Base-by-base conservation (phyloP, 2,113 vertebrate genomes). In the Xyliphius kryptos region DNA sequence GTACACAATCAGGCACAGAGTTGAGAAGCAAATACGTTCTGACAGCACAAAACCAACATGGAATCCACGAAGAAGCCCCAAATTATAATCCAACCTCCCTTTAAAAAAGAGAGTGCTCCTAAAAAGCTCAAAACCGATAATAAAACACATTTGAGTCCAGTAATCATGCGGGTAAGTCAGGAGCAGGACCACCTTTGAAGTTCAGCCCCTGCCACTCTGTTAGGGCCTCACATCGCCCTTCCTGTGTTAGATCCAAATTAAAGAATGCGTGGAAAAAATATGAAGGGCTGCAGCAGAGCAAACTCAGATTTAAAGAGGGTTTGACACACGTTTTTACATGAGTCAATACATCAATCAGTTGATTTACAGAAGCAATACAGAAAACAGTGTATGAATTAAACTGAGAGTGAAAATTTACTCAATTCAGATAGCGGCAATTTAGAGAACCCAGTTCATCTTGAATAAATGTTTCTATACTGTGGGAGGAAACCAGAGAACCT, bases 111-210 rank as follows among this genome's bases (percentile, higher is more conserved):
- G 51, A 51, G 44, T 20, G 38, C 21, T n/a, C 36, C n/a, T 61
- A 62, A 59, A 57, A 51, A 8, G 26, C 41, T 26, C 15, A 6
- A 32, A 32, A 32, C 26, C 26, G 26, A 32, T 32, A 32, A 56
- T 51, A 60, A 68, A 68, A 60, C 68, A 58, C 59, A 40, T 56
- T 47, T 15, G 50, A 51, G 19, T 7, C 44, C 16, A 44, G 36
- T 50, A 41, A 63, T 40, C 32, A 21, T 51, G 41, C 72, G 52
- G n/a, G 68, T 40, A 61, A 16, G 37, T 61, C 20, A 47, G 74
- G 71, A 82, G 67, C 63, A 20, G 61, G 78, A 77, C 80, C 81
- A 81, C 80, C 79, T 10, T 51, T 72, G 73, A 56, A 80, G 80
- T 77, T 74, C 76, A 76, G 67, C 10, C 75, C 58, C 21, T 61